These are phyloP conservation scores for Stomatorhinus walkeri DNA, from an alignment of 2,797 vertebrate genomes.

Conservation along the genomic window DNA sequence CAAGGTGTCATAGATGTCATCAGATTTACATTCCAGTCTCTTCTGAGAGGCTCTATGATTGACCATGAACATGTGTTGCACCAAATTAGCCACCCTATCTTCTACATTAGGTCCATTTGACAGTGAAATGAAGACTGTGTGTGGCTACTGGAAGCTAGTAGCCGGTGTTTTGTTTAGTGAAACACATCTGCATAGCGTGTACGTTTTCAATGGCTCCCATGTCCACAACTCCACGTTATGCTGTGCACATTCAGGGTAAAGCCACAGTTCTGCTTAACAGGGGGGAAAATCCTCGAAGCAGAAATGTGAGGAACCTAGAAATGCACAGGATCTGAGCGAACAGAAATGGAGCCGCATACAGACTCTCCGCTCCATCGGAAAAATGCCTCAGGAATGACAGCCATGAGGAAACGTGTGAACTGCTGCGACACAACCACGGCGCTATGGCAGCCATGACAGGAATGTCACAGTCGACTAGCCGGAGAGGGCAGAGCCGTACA, in stretches of 20 bases:
- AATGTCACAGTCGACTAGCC: background rate
- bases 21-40: background rate
- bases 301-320: background rate
- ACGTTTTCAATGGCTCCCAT: background rate
- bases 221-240: background rate
- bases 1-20: conserved; percentile 22
- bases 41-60: background rate
- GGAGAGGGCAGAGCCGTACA: background rate
- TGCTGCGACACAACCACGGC: background rate
- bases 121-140: background rate
- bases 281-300: background rate
- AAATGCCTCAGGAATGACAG: background rate
- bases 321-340: background rate
- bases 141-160: background rate
- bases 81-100: background rate
- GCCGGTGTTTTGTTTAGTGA: background rate
- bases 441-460: background rate
- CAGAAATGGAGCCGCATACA: background rate
- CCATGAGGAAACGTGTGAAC: background rate
- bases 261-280: background rate
- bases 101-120: background rate
- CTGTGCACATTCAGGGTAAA: background rate
- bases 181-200: background rate
- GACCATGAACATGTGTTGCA: background rate
- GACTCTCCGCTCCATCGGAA: background rate